Evolutionary conservation across 23 tunicate species (phyloP).

Genomic region (Ciona savignyi): DNA sequence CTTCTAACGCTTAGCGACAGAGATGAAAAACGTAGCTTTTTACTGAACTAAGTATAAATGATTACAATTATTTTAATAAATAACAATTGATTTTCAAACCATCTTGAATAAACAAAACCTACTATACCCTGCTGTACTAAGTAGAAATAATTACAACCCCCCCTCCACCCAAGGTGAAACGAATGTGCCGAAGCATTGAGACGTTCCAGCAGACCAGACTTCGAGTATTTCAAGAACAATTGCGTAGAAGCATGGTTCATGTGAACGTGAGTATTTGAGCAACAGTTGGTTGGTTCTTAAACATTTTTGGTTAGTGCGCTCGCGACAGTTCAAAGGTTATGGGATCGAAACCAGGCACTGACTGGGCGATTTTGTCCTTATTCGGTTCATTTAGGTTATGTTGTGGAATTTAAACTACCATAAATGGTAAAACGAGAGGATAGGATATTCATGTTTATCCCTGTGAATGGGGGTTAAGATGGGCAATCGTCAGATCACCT

Average conservation of each 20-base stretch:
- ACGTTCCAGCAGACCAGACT: constrained; percentile 61
- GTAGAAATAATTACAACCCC: background rate
- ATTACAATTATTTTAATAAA: no score
- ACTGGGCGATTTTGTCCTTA: background rate
- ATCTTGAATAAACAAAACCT: no score
- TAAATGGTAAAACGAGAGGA: no score
- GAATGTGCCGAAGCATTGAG: constrained; percentile 66
- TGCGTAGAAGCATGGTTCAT: constrained; percentile 50
- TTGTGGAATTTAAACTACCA: no score
- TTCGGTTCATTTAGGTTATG: background rate
- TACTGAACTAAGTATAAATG: no score
- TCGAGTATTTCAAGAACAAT: constrained; percentile 28
- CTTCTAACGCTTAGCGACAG: no score
- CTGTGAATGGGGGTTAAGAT: no score
- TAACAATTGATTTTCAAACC: no score
- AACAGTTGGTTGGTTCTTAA: background rate
- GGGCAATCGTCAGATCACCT: no score
- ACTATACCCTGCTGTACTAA: no score
- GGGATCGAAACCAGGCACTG: background rate
- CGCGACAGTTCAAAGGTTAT: background rate
- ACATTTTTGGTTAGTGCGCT: background rate
- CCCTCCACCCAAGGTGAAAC: constrained; percentile 20
- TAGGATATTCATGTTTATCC: no score
- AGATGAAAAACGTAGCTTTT: no score
- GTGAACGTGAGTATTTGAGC: constrained; percentile 27